Conservation (phyloP, 2,888 invertebrate species). For the Lamellibrachia columna region DNA sequence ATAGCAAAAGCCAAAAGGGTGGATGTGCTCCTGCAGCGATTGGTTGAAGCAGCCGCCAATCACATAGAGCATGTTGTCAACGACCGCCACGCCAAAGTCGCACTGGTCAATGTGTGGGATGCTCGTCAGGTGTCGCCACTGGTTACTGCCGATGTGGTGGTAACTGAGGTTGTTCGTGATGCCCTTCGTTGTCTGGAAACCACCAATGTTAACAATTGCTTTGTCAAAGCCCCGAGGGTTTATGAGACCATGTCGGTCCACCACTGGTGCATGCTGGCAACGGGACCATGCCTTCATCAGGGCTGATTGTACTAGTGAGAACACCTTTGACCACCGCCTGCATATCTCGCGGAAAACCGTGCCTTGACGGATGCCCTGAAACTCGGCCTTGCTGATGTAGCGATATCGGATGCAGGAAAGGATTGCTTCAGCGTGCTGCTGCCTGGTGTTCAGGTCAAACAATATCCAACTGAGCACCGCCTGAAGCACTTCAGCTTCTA, state of each 20-base stretch:
- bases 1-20: slow-evolving; percentile 78
- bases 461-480: slow-evolving; percentile 74
- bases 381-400: slow-evolving; percentile 56
- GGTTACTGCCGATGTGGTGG: slow-evolving; percentile 70
- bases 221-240: slow-evolving; percentile 77
- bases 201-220: slow-evolving; percentile 76
- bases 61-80: slow-evolving; percentile 76
- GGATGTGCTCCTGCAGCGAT: slow-evolving; percentile 74
- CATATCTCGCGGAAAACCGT: slow-evolving; percentile 11
- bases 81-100: slow-evolving; percentile 77
- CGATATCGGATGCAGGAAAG: slow-evolving; percentile 68
- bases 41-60: slow-evolving; percentile 78
- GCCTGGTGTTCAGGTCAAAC: slow-evolving; percentile 63
- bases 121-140: slow-evolving; percentile 75
- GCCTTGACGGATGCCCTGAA: slow-evolving; percentile 28
- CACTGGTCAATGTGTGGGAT: slow-evolving; percentile 81
- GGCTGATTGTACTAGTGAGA: not conserved
- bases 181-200: slow-evolving; percentile 69
- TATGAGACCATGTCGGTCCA: slow-evolving; percentile 61
- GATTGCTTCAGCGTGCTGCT: slow-evolving; percentile 66
- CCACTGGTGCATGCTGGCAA: not conserved
- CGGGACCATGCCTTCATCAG: not conserved
- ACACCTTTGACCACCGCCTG: not conserved
- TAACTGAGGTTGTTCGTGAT: slow-evolving; percentile 77
- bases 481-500: slow-evolving; percentile 72